Percentiles rank a stretch among this genome's conserved stretches.
phyloP scores from a whole-genome alignment of 1,140 invertebrate genomes.

The Drosophila saltans region DNA sequence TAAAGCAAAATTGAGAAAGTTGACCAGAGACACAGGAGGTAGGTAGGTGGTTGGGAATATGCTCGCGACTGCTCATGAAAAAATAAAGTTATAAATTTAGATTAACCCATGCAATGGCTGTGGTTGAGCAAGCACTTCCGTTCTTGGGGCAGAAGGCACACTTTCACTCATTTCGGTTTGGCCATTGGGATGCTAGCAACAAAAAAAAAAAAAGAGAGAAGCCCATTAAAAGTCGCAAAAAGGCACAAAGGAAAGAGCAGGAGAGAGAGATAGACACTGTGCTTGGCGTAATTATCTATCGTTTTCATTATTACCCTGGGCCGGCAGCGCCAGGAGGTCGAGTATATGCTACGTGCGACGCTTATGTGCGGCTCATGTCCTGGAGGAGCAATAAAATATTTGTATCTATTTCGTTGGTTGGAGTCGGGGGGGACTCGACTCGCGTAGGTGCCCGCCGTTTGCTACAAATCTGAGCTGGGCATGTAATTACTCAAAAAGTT shows the following conservation, averaged over 20 bases:
- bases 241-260: background rate
- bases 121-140: slow-evolving; percentile 29
- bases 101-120: slow-evolving; percentile 65
- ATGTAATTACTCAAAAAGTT: slow-evolving; percentile 78
- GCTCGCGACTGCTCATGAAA: slow-evolving; percentile 51
- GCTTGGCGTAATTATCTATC: slow-evolving; percentile 72
- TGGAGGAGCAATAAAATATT: slow-evolving; percentile 79
- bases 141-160: slow-evolving; percentile 16
- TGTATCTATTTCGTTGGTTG: slow-evolving; percentile 64
- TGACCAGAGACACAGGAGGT: slow-evolving; percentile 3
- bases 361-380: slow-evolving; percentile 64
- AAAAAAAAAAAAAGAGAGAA: slow-evolving; percentile 32
- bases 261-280: background rate
- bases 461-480: slow-evolving; percentile 59
- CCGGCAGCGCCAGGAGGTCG: slow-evolving; percentile 31
- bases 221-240: slow-evolving; percentile 68
- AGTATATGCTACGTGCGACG: slow-evolving; percentile 55
- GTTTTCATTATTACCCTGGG: slow-evolving; percentile 70
- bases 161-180: slow-evolving; percentile 6
- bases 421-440: slow-evolving; percentile 32
- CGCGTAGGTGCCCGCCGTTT: slow-evolving; percentile 36
- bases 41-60: too few relatives aligned
- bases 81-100: slow-evolving; percentile 81
- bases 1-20: slow-evolving; percentile 42
- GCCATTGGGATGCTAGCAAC: slow-evolving; percentile 30